phyloP scores from a whole-genome alignment of 2,797 vertebrate species.

The Lemur catta region DNA sequence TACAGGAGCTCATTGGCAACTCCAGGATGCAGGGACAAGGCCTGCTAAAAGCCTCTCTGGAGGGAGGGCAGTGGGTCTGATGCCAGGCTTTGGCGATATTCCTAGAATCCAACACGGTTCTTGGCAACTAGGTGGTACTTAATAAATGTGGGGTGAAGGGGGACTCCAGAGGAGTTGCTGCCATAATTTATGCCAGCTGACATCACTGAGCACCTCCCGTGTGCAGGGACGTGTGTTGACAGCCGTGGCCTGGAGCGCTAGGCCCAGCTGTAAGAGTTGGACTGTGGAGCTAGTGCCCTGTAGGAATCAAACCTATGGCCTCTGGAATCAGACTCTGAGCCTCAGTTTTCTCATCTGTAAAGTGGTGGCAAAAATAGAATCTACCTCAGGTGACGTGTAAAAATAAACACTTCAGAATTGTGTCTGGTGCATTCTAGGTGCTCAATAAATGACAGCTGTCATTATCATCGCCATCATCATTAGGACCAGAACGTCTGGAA shows the following conservation, averaged over 20 bases:
- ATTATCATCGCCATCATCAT: accelerated
- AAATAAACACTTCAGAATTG: not conserved
- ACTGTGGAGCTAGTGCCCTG: accelerated
- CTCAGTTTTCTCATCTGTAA: not conserved
- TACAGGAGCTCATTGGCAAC: not conserved
- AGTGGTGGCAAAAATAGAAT: not conserved
- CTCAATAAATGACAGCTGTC: accelerated
- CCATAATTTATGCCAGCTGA: accelerated
- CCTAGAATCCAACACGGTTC: not conserved
- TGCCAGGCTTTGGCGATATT: not conserved
- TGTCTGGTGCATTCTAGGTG: not conserved
- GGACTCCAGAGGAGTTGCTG: too few relatives aligned
- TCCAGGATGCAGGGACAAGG: not conserved
- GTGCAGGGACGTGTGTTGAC: too few relatives aligned
- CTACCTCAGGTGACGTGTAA: not conserved
- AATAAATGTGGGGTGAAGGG: not conserved
- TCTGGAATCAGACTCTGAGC: not conserved
- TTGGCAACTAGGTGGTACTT: too few relatives aligned
- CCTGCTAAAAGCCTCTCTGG: not conserved
- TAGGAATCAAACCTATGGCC: not conserved
- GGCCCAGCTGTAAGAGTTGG: accelerated
- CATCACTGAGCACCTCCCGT: accelerated
- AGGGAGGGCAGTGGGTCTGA: not conserved
- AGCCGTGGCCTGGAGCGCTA: not conserved
- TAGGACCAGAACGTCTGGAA: not conserved